A percentile compares a stretch with the other conserved stretches of the same genome.
Evolutionary conservation across 2,888 invertebrate genomes (phyloP).

Genomic region (Panopea generosa): DNA sequence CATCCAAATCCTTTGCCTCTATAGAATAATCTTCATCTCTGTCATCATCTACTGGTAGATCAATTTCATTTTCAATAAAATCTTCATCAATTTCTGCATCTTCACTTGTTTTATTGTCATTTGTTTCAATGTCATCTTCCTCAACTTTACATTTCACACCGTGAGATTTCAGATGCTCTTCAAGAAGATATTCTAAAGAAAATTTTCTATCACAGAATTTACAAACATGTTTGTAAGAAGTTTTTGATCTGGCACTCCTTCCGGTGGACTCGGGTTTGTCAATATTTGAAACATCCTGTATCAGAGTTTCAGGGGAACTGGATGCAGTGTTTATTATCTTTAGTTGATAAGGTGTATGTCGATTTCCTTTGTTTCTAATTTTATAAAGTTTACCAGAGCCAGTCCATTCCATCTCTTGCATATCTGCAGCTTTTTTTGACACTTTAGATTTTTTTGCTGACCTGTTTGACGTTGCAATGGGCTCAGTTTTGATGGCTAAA

Average conservation of each 20-base stretch:
- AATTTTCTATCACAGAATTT: slow-evolving; percentile 42
- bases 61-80: slow-evolving; percentile 14
- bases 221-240: slow-evolving; percentile 33
- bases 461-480: slow-evolving; percentile 3
- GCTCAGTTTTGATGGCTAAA: not conserved
- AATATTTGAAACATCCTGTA: too few species aligned
- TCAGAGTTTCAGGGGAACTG: too few species aligned
- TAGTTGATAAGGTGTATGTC: slow-evolving; percentile 23
- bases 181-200: slow-evolving; percentile 28
- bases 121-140: slow-evolving; percentile 11
- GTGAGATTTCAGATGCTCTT: slow-evolving; percentile 39
- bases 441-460: too few species aligned
- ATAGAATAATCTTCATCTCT: slow-evolving; percentile 19
- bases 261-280: too few species aligned
- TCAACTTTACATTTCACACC: slow-evolving; percentile 10
- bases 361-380: slow-evolving; percentile 21
- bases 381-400: slow-evolving; percentile 20
- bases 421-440: too few species aligned
- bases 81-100: slow-evolving; percentile 15
- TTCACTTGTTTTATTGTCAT: slow-evolving; percentile 17
- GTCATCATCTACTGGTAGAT: slow-evolving; percentile 15
- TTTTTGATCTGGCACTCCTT: slow-evolving; percentile 21
- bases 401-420: slow-evolving; percentile 6
- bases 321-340: not conserved
- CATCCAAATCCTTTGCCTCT: slow-evolving; percentile 1